phyloP scores from a whole-genome alignment of 2,113 vertebrate genomes.

The Polypterus bichir region DNA sequence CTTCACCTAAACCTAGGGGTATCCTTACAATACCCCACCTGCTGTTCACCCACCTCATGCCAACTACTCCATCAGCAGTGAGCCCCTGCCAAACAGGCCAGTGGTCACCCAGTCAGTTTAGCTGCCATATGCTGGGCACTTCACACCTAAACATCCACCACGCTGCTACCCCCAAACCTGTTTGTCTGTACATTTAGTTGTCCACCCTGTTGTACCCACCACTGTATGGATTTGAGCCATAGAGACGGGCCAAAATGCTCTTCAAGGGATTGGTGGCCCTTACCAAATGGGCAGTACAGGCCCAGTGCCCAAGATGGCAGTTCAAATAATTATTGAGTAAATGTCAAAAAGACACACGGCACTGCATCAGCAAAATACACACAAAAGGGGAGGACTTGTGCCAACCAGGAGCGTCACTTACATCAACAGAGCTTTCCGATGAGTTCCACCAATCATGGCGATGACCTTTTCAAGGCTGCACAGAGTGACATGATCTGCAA shows the following conservation, averaged over 20 bases:
- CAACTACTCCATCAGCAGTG: neutral
- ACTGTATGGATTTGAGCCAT: too few species aligned
- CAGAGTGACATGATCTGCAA: slow-evolving; percentile 71
- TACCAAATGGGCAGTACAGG: too few species aligned
- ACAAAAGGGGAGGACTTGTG: neutral
- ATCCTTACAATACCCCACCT: neutral
- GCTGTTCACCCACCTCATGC: too few species aligned
- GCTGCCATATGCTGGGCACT: neutral
- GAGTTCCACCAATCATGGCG: slow-evolving; percentile 75
- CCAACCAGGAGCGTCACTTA: slow-evolving; percentile 34
- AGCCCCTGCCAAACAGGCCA: too few species aligned
- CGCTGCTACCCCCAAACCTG: neutral
- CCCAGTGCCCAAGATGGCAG: too few species aligned
- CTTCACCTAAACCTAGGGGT: neutral
- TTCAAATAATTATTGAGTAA: too few species aligned
- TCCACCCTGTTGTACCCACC: too few species aligned
- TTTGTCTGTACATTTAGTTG: too few species aligned
- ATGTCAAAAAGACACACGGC: too few species aligned
- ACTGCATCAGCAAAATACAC: too few species aligned
- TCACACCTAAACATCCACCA: neutral
- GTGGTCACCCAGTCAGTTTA: neutral
- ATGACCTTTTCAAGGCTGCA: slow-evolving; percentile 77
- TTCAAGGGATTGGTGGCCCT: too few species aligned
- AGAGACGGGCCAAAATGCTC: too few species aligned
- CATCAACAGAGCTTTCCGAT: slow-evolving; percentile 77